Evolutionary conservation across 2,888 invertebrate species (phyloP), one percentile per base, ranked within the genome.

Genomic region (Plagiodera versicolora): DNA sequence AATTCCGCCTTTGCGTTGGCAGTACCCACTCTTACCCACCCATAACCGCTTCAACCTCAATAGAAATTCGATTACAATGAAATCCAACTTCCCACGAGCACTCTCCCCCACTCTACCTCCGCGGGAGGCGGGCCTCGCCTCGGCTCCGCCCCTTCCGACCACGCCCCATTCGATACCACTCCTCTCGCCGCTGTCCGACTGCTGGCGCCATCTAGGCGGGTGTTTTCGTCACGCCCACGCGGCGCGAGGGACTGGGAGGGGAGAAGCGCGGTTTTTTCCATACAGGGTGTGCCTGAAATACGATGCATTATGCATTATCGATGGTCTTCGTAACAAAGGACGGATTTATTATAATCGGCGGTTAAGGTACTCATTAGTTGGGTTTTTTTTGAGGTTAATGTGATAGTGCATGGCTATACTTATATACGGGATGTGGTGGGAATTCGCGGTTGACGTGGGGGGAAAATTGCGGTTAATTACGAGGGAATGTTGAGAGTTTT

Each of bases 251-350:
- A 39, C 3, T 14, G 14, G 14, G 14, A 8, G 14, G 2, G 2
- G 4, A 14, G 11, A 39, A 39, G 39, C 14, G 39, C 39, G 14
- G 11, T 39, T 39, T 39, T 39, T 39, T 39, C 39, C 14, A 39
- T 39, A 39, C 39, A 39, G 39, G 39, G 39, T 39, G 39, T 14
- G 39, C 11, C 39, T 39, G 39, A 39, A 14, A 39, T 39, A 39
- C 14, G 39, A 39, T 39, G 39, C 39, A 39, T 39, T 39, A 39
- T 39, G 39, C 39, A 39, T 39, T 39, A 39, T 39, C 39, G 39
- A 39, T 14, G 39, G 39, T 39, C 39, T 3, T 14, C n/a, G 14
- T n/a, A 39, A 39, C 39, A 39, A 39, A 39, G 39, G 6, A 39
- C 39, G 14, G 39, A 39, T 39, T 39, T 39, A 39, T 39, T 39